Evolutionary conservation across 2,113 vertebrate species (phyloP).

Genomic region (Pungitius pungitius): DNA sequence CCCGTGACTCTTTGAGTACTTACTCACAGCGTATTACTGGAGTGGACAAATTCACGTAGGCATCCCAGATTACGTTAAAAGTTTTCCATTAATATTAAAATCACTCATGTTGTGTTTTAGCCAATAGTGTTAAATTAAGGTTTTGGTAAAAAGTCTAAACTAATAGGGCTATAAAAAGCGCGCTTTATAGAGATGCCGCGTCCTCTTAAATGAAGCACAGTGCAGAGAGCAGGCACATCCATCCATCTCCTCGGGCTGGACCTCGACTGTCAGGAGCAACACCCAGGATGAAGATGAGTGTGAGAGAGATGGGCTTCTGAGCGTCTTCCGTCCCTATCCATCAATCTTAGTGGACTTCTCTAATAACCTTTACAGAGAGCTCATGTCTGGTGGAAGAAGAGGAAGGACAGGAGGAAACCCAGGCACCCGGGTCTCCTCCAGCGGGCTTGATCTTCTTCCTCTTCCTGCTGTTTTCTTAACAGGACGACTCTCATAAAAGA

Average conservation of each 20-base stretch:
- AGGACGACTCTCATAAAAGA: constrained; percentile 72
- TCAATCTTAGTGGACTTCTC: constrained; percentile 63
- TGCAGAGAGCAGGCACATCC: constrained; percentile 43
- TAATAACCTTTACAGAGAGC: constrained; percentile 71
- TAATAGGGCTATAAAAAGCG: constrained; percentile 28
- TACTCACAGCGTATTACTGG: constrained; percentile 33
- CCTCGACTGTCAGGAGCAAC: constrained; percentile 56
- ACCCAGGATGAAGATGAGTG: constrained; percentile 70
- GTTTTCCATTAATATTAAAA: constrained; percentile 37
- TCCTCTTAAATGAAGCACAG: constrained; percentile 40
- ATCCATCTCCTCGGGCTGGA: constrained; percentile 54
- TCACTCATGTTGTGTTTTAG: constrained; percentile 38
- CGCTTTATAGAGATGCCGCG: constrained; percentile 7
- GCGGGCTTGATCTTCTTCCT: constrained; percentile 21
- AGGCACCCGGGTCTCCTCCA: constrained; percentile 29
- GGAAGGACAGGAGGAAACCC: constrained; percentile 39
- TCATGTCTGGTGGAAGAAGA: constrained; percentile 48
- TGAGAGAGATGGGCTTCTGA: constrained; percentile 68
- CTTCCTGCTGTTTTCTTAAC: constrained; percentile 60
- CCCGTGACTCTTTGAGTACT: constrained; percentile 35
- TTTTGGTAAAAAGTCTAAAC: constrained; percentile 20
- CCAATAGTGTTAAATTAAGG: constrained; percentile 25
- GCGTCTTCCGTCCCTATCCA: constrained; percentile 63
- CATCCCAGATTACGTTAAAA: constrained; percentile 26
- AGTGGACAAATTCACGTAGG: constrained; percentile 28